Conservation (phyloP, 2,888 invertebrate genomes). For the Spicauda simplicius region DNA sequence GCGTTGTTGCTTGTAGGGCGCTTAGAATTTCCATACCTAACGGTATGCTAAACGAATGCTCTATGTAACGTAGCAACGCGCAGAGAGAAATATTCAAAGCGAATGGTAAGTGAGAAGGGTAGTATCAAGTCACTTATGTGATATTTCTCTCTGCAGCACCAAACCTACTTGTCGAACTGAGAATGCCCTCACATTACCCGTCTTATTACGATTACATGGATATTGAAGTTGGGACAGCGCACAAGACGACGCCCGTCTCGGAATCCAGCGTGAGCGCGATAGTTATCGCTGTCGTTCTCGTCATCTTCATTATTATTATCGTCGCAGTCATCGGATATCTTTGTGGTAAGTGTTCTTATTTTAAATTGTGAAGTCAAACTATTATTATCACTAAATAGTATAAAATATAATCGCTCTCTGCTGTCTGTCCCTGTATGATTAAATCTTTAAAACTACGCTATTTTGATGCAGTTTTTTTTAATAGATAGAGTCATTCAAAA, state of each 20-base stretch:
- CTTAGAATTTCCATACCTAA: neutral
- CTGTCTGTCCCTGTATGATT: too few relatives aligned
- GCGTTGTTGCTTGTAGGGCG: neutral
- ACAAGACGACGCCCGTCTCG: constrained; percentile 53
- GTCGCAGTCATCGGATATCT: constrained; percentile 50
- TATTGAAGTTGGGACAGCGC: constrained; percentile 47
- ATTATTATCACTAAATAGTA: too few relatives aligned
- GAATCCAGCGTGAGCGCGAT: constrained; percentile 52
- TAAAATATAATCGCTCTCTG: too few relatives aligned
- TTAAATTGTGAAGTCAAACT: neutral
- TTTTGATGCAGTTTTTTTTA: too few relatives aligned
- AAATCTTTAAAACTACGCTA: too few relatives aligned
- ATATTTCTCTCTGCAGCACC: constrained; percentile 56
- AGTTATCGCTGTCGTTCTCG: constrained; percentile 52
- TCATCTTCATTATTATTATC: constrained; percentile 51
- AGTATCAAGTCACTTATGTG: constrained; percentile 15
- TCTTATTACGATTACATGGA: constrained; percentile 71
- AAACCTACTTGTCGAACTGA: constrained; percentile 56
- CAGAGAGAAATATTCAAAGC: constrained; percentile 28
- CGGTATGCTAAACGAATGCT: neutral
- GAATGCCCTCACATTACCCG: constrained; percentile 72
- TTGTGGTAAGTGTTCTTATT: constrained; percentile 46
- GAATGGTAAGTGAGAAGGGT: constrained; percentile 19
- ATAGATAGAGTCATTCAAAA: too few relatives aligned
- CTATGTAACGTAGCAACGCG: constrained; percentile 16